Evolutionary conservation across 2,797 vertebrate genomes (phyloP).

Genomic region (Thamnophis elegans): DNA sequence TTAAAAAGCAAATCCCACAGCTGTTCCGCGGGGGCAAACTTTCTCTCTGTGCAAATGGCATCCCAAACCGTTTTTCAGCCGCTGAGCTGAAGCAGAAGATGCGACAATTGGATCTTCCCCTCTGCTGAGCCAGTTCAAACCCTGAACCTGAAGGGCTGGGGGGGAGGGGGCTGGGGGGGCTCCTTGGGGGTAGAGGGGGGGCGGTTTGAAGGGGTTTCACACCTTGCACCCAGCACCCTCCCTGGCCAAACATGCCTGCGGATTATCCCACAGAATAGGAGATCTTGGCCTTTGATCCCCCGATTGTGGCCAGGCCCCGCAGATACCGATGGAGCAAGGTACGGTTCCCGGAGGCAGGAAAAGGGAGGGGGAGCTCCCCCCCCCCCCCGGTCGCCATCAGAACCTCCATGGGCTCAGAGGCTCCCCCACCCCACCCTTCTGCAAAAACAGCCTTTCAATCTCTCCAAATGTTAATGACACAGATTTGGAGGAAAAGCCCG

Average conservation of each 20-base stretch:
- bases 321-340: background rate
- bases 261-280: conserved; percentile 1
- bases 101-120: accelerated
- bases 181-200: background rate
- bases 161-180: background rate
- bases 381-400: accelerated
- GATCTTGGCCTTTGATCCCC: conserved; percentile 13
- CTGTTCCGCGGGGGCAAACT: background rate
- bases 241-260: conserved; percentile 4
- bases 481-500: conserved; percentile 57
- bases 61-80: background rate
- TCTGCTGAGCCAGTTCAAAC: background rate
- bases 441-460: conserved; percentile 4
- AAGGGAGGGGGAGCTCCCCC: background rate
- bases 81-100: background rate
- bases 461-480: conserved; percentile 36
- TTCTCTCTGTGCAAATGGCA: background rate
- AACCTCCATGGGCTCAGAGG: background rate
- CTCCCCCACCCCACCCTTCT: too few species aligned
- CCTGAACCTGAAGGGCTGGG: background rate
- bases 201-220: background rate
- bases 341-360: background rate
- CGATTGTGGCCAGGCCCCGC: background rate
- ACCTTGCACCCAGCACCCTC: background rate
- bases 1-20: background rate